Conservation (phyloP, 2,797 vertebrate species). For the Apodemus agrarius region DNA sequence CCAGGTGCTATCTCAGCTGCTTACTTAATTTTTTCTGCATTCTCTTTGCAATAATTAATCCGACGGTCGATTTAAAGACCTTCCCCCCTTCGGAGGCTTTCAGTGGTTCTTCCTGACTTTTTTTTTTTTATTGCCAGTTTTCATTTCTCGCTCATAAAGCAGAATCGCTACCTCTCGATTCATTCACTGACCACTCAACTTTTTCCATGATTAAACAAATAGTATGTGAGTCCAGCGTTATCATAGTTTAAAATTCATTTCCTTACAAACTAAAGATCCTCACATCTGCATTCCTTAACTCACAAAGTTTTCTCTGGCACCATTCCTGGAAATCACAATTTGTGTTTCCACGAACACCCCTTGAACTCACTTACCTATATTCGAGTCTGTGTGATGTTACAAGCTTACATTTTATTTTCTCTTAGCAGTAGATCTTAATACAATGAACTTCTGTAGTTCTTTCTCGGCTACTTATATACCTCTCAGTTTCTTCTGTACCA, state of each 20-base stretch:
- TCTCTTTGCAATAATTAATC: background rate
- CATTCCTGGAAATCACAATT: background rate
- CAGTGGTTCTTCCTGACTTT: background rate
- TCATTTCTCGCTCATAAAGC: background rate
- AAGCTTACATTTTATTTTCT: background rate
- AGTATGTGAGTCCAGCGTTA: background rate
- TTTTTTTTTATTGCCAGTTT: background rate
- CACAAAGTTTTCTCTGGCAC: background rate
- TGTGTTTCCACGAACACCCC: background rate
- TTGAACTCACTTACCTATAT: background rate
- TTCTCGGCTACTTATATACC: background rate
- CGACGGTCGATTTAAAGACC: background rate
- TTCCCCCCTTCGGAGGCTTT: background rate
- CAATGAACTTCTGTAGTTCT: background rate
- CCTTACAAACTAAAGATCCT: background rate
- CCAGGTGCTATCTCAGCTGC: background rate
- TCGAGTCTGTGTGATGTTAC: background rate
- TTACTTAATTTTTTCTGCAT: background rate
- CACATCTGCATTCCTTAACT: conserved; percentile 6
- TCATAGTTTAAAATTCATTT: background rate
- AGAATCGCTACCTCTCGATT: background rate
- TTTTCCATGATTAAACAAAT: conserved; percentile 14
- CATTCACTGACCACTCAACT: conserved; percentile 18
- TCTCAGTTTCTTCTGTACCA: background rate
- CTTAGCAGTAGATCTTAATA: background rate